phyloP scores from a whole-genome alignment of 2,797 vertebrate species.

The Phoeniculus purpureus region DNA sequence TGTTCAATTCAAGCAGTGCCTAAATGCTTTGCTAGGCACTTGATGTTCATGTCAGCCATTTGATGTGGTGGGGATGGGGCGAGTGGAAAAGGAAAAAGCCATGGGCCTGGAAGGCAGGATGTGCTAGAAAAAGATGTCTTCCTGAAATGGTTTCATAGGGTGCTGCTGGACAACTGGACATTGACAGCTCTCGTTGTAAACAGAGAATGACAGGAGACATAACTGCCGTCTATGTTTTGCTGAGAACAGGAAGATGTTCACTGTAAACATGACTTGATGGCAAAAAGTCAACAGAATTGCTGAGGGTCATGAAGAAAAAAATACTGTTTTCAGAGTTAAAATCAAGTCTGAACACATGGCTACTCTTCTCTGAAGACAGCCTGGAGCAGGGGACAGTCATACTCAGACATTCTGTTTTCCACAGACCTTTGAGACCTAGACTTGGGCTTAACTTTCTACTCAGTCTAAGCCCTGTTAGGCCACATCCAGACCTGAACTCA shows the following conservation, averaged over 20 bases:
- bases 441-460: neutral
- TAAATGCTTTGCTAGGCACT: neutral
- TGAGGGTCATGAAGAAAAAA: slow-evolving; percentile 2
- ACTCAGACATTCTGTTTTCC: neutral
- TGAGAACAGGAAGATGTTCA: neutral
- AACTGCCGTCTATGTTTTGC: neutral
- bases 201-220: neutral
- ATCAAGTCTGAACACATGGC: neutral
- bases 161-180: neutral
- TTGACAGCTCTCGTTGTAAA: neutral
- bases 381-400: neutral
- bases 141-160: neutral
- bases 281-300: slow-evolving; percentile 3
- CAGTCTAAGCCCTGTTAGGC: neutral
- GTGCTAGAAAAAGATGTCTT: neutral
- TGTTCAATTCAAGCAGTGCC: neutral
- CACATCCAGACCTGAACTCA: rapidly evolving
- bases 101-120: neutral
- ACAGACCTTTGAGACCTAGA: neutral
- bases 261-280: neutral
- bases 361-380: neutral
- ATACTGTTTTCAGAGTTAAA: neutral
- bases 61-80: neutral
- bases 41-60: rapidly evolving
- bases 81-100: neutral